Conservation (phyloP, 2,888 invertebrate genomes). For the Elysia crispata region DNA sequence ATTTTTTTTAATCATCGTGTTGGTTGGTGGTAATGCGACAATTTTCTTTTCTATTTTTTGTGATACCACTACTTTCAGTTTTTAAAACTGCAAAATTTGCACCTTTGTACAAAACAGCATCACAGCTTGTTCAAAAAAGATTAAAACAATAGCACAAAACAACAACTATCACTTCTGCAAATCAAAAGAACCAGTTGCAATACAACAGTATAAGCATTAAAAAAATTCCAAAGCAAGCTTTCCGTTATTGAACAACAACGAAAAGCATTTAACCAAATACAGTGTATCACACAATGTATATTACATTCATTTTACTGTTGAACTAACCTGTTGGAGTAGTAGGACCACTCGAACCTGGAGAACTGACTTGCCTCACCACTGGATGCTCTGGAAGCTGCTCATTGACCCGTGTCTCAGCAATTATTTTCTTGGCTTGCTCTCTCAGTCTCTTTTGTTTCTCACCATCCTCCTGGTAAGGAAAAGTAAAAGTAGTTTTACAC, state of each 20-base stretch:
- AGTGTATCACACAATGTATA: not conserved
- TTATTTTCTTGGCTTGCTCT: slow-evolving; percentile 91
- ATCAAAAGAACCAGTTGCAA: not conserved
- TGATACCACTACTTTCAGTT: too few species aligned
- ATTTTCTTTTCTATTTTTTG: too few species aligned
- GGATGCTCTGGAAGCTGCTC: slow-evolving; percentile 63
- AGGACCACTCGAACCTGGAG: not conserved
- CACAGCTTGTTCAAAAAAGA: not conserved
- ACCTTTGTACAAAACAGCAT: too few species aligned
- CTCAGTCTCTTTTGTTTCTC: slow-evolving; percentile 91
- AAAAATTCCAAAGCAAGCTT: not conserved
- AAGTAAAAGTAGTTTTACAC: too few species aligned
- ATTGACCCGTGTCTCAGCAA: slow-evolving; percentile 85
- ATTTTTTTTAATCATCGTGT: too few species aligned
- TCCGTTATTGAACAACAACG: not conserved
- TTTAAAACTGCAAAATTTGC: too few species aligned
- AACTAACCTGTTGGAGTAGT: slow-evolving; percentile 40
- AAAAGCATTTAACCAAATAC: not conserved
- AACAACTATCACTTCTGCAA: slow-evolving; percentile 6
- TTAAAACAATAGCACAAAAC: slow-evolving; percentile 26
- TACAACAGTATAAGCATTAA: not conserved
- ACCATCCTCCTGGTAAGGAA: slow-evolving; percentile 82
- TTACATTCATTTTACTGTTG: not conserved
- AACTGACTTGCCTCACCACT: slow-evolving; percentile 42
- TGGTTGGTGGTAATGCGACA: too few species aligned